Evolutionary conservation across 2,113 vertebrate genomes (phyloP).

Genomic region (Oreotrochilus melanogaster): DNA sequence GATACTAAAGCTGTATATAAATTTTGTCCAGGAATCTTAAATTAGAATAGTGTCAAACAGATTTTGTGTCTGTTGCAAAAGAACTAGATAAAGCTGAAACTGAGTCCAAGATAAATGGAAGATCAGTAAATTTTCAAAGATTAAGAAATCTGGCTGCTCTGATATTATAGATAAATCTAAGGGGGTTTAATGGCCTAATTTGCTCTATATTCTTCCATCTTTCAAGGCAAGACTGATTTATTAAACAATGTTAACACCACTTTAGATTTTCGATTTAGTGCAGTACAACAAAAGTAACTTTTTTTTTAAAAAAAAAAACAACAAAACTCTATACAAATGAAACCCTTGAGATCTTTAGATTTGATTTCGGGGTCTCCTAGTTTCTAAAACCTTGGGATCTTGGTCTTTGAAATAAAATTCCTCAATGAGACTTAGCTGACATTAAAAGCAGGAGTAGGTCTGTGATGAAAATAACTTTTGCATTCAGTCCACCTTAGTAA

Average conservation of each 20-base stretch:
- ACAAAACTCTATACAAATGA: not conserved
- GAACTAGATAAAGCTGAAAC: not conserved
- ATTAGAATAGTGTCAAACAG: not conserved
- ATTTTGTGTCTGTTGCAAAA: not conserved
- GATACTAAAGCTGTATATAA: not conserved
- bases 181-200: not conserved
- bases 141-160: not conserved
- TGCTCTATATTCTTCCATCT: not conserved
- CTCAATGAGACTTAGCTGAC: not conserved
- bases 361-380: not conserved
- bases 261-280: not conserved
- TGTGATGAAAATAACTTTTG: not conserved
- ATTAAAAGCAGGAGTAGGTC: not conserved
- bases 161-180: not conserved
- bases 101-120: not conserved
- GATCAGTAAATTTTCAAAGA: not conserved
- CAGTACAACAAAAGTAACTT: not conserved
- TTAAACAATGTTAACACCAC: not conserved
- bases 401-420: not conserved
- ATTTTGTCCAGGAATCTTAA: not conserved
- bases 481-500: not conserved
- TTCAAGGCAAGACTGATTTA: not conserved
- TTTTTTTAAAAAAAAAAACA: not conserved
- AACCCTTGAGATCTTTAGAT: not conserved
- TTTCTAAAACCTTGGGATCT: not conserved